phyloP scores from a whole-genome alignment of 2,113 vertebrate genomes.

The Carassius auratus region DNA sequence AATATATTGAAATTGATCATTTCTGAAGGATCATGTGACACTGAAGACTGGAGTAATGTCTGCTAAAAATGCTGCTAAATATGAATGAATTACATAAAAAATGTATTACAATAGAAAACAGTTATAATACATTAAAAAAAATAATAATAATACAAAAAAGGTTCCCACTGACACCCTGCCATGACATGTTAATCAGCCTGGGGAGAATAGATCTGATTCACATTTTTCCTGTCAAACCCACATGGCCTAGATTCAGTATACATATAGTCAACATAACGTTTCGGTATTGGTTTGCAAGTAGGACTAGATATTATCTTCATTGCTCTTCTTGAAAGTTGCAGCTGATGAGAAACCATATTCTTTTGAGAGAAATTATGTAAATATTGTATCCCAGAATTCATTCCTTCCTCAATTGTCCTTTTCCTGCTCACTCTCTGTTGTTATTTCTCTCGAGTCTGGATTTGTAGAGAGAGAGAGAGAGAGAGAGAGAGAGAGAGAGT shows the following conservation, averaged over 20 bases:
- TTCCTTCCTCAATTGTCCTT: slow-evolving; percentile 30
- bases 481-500: not conserved
- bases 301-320: not conserved
- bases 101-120: not conserved
- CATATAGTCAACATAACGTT: no score
- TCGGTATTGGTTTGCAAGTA: no score
- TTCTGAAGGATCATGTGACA: not conserved
- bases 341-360: slow-evolving; percentile 43
- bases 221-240: no score
- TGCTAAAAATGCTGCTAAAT: not conserved
- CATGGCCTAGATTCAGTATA: no score
- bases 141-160: no score
- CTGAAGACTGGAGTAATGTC: no score
- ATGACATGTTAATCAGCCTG: no score
- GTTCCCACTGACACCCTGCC: no score
- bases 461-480: slow-evolving; percentile 5
- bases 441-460: slow-evolving; percentile 25
- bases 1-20: not conserved
- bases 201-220: no score
- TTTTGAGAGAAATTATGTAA: slow-evolving; percentile 20
- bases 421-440: not conserved
- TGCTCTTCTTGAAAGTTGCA: slow-evolving; percentile 35
- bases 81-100: not conserved
- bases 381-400: slow-evolving; percentile 35
- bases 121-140: no score